Percentiles rank a stretch among this genome's conserved stretches.
These are phyloP conservation scores for Scopus umbretta DNA, from an alignment of 2,113 vertebrate genomes.

Conservation along the genomic window DNA sequence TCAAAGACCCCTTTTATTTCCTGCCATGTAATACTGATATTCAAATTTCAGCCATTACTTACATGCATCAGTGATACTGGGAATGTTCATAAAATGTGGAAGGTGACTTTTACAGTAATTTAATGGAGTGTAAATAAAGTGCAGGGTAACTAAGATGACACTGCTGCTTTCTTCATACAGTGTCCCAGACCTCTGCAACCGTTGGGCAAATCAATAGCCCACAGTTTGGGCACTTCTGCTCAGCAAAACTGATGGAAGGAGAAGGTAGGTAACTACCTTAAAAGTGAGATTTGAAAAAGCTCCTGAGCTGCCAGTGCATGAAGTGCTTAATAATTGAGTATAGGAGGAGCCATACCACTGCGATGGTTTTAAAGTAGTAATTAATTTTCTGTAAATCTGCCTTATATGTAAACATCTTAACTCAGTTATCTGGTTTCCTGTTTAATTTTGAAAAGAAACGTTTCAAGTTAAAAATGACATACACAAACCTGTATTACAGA, in stretches of 20 bases:
- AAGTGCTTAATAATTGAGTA: neutral
- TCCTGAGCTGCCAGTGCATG: neutral
- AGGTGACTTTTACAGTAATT: neutral
- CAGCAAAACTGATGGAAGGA: neutral
- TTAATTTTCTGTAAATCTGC: neutral
- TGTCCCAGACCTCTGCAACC: neutral
- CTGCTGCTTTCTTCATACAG: neutral
- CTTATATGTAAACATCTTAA: neutral
- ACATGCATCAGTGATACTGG: neutral
- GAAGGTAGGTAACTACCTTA: neutral
- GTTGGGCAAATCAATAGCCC: fast-evolving
- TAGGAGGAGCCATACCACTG: neutral
- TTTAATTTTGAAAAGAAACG: neutral
- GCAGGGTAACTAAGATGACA: neutral
- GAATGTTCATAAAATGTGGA: neutral
- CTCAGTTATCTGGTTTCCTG: neutral
- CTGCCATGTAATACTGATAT: neutral
- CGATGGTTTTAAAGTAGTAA: neutral
- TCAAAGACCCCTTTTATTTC: neutral
- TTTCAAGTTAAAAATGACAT: neutral
- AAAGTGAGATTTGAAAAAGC: neutral
- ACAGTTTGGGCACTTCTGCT: neutral
- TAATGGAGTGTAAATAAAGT: neutral
- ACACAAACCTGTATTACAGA: neutral
- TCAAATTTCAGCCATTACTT: neutral